Percentiles rank a stretch among this genome's conserved stretches.
Conservation (phyloP, 2,888 invertebrate species). For the Sicus ferrugineus region DNA sequence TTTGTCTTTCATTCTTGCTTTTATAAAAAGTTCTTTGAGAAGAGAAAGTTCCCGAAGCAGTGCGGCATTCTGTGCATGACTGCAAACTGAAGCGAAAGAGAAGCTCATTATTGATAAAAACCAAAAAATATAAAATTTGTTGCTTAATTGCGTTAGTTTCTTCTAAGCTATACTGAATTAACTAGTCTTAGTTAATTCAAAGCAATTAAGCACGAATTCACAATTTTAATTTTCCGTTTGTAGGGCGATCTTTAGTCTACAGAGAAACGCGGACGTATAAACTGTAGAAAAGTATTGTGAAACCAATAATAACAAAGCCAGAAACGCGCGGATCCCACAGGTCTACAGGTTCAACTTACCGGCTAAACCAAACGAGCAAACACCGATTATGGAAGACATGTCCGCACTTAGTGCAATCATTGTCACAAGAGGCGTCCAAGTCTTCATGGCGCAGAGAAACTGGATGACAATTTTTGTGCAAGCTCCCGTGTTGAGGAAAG, state of each 20-base stretch:
- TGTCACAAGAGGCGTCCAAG: not conserved
- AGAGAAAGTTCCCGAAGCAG: not conserved
- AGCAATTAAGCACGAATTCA: too few relatives aligned
- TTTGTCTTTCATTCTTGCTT: not conserved
- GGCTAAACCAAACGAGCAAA: not conserved
- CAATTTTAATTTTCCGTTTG: too few relatives aligned
- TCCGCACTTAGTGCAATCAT: not conserved
- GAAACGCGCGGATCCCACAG: not conserved
- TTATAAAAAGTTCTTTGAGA: not conserved
- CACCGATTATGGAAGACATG: not conserved
- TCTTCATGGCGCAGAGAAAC: conserved; percentile 1
- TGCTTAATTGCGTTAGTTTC: too few relatives aligned
- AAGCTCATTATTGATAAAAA: too few relatives aligned
- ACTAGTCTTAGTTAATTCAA: too few relatives aligned
- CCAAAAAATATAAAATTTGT: too few relatives aligned
- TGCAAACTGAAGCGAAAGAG: conserved; percentile 3
- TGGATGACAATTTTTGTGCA: not conserved
- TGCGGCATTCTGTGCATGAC: conserved; percentile 2
- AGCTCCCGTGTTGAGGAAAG: too few relatives aligned
- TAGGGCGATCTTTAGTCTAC: too few relatives aligned
- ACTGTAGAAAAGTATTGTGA: too few relatives aligned
- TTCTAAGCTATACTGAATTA: too few relatives aligned
- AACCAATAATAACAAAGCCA: too few relatives aligned
- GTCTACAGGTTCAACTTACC: not conserved
- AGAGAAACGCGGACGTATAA: too few relatives aligned